A percentile compares a stretch with the other conserved stretches of the same genome.
phyloP scores from a whole-genome alignment of 1,140 invertebrate species.

The Globodera ellingtonae region DNA sequence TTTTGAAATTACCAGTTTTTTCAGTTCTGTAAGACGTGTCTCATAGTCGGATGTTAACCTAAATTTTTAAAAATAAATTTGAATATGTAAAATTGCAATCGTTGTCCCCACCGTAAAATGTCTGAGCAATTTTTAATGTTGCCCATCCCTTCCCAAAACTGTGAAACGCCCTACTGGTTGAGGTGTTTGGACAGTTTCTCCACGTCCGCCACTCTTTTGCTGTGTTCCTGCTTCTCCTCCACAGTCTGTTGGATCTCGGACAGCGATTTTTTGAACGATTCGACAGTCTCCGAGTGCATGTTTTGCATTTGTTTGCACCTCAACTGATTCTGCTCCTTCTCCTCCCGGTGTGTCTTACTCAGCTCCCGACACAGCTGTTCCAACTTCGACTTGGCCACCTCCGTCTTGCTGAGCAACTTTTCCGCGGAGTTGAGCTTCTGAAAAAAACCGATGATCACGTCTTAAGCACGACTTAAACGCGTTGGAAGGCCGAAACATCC shows the following conservation, averaged over 20 bases:
- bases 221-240: conserved; percentile 42
- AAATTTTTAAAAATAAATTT: not conserved
- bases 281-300: conserved; percentile 41
- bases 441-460: not conserved
- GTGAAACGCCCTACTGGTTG: conserved; percentile 8
- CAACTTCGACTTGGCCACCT: conserved; percentile 51
- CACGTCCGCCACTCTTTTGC: conserved; percentile 43
- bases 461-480: not conserved
- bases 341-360: conserved; percentile 43
- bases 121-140: not conserved
- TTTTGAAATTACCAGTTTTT: conserved; percentile 50
- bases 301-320: conserved; percentile 26
- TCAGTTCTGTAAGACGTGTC: conserved; percentile 47
- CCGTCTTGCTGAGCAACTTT: conserved; percentile 50
- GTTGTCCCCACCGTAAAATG: not conserved
- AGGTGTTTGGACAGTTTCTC: conserved; percentile 44
- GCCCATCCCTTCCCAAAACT: not conserved
- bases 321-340: conserved; percentile 38
- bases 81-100: not conserved
- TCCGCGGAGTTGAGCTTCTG: conserved; percentile 43
- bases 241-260: conserved; percentile 52
- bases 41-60: conserved; percentile 48
- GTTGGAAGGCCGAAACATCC: too few species aligned
- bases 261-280: conserved; percentile 52
- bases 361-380: conserved; percentile 52